Conservation (phyloP, 2,113 vertebrate genomes). For the Archilochus colubris region DNA sequence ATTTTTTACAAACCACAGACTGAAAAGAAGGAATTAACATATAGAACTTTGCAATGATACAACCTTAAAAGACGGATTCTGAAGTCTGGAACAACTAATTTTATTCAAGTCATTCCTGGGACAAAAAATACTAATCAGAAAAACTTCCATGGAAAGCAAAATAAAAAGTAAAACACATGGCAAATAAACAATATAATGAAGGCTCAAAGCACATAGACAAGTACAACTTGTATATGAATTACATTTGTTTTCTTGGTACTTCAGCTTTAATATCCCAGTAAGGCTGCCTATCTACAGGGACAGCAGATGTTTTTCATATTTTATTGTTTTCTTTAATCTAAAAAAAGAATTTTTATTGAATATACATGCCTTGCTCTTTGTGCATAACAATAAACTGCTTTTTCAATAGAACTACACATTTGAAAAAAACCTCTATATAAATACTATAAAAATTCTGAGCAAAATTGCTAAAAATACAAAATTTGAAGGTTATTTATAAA, state of each 20-base stretch:
- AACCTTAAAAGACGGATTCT: background rate
- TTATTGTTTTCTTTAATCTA: slow-evolving; percentile 29
- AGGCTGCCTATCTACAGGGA: background rate
- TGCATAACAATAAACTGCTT: slow-evolving; percentile 16
- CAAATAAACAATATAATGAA: background rate
- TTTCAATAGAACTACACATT: background rate
- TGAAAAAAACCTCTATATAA: background rate
- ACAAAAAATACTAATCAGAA: background rate
- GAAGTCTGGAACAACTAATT: background rate
- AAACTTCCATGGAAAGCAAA: background rate
- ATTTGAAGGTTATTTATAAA: slow-evolving; percentile 8
- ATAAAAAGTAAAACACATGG: background rate
- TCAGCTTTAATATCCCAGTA: background rate
- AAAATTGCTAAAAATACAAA: slow-evolving; percentile 34
- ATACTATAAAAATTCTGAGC: background rate
- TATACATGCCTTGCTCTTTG: slow-evolving; percentile 6
- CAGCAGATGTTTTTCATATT: background rate
- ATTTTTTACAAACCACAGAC: background rate
- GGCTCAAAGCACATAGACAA: background rate
- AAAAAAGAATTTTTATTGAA: slow-evolving; percentile 54
- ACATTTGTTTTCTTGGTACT: background rate
- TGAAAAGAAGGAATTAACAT: background rate
- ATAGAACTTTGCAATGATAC: background rate
- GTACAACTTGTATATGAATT: background rate
- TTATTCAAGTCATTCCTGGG: background rate